Evolutionary conservation across 2,113 vertebrate genomes (phyloP), one percentile per base, ranked within the genome.

Genomic region (Oncorhynchus keta): DNA sequence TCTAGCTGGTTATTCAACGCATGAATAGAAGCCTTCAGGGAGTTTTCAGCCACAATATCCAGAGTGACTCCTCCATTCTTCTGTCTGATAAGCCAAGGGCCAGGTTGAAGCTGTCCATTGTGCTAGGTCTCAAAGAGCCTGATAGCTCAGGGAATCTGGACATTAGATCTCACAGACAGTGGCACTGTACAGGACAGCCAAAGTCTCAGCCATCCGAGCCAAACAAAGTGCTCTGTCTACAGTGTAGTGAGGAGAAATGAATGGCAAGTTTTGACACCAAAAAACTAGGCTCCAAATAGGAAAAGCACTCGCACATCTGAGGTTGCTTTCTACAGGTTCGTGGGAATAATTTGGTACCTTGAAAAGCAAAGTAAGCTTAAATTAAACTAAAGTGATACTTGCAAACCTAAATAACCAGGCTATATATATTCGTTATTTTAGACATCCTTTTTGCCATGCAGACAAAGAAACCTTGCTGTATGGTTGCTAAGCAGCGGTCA

Each of bases 41-140:
- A 76, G 68, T 76, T 75, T 74, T 68, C 71, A 79, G 74, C 71
- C 57, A 55, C 65, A 71, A 79, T 72, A 84, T 79, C 79, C 68
- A 39, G 73, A 83, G 77, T 84, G 75, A 84, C 79, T 86, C 76
- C 73, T 77, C 75, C 75, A 83, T 86, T 80, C 78, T 81, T 80
- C 67, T 24, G 71, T 73, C 32, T 81, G 77, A 86, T 81, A 86
- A 83, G 79, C 35, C 57, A 68, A 81, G 77, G 79, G 61, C 77
- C 84, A 76, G 75, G 73, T 74, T 83, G 76, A 79, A 81, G 69
- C 83, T 86, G 77, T 72, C 76, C 74, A 78, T 78, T 86, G 81
- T 86, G 72, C 49, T 11, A 73, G 28, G 28, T 57, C 79, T 72
- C 51, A 79, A 83, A 86, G 73, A 62, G 73, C 70, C 72, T 82